Percentiles rank a stretch among this genome's conserved stretches.
Conservation (phyloP, 2,797 vertebrate genomes). For the Acropternis orthonyx region DNA sequence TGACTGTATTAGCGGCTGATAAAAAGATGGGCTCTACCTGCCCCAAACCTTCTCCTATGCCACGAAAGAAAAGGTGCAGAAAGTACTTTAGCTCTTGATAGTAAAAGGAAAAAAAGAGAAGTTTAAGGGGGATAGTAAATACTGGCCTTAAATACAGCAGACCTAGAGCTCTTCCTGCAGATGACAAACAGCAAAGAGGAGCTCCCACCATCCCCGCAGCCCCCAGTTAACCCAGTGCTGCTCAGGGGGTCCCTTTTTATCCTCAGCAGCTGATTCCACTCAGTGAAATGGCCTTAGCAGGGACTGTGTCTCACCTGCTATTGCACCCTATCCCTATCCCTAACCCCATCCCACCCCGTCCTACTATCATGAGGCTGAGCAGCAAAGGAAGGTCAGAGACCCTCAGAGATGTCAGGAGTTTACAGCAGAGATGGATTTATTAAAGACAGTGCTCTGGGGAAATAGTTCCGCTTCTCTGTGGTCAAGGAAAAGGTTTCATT, state of each 20-base stretch:
- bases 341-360: neutral
- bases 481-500: neutral
- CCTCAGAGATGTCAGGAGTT: rapidly evolving
- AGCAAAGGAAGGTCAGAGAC: neutral
- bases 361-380: neutral
- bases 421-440: neutral
- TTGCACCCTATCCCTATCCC: neutral
- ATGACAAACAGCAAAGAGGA: neutral
- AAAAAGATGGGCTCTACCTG: neutral
- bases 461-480: neutral
- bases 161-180: neutral
- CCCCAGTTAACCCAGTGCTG: rapidly evolving
- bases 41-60: neutral
- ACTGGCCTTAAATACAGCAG: neutral
- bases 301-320: neutral
- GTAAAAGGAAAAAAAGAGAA: neutral
- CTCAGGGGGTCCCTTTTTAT: neutral
- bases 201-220: neutral
- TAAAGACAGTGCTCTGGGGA: neutral
- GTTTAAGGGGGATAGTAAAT: neutral
- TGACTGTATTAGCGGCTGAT: neutral
- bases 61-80: neutral
- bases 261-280: neutral
- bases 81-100: neutral
- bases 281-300: neutral